Evolutionary conservation across 2,888 invertebrate species (phyloP), one percentile per base, ranked within the genome.

Genomic region (Stramonita haemastoma): DNA sequence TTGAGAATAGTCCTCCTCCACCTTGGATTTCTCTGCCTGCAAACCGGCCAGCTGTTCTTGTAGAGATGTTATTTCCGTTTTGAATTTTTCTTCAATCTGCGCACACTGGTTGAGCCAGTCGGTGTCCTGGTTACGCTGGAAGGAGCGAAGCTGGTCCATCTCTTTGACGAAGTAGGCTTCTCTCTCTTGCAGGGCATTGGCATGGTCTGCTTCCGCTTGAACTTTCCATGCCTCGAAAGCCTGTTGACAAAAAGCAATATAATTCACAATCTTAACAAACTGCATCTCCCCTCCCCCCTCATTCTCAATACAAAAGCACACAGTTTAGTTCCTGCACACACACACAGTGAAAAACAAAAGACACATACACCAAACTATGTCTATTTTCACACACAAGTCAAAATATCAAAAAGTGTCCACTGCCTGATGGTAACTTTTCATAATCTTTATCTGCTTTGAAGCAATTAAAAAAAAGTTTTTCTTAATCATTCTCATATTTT

Each of bases 1-100:
- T 32, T 90, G 91, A 87, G 95, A 95, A 93, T 94, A 95, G 57
- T 96, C 96, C 81, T 95, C 95, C 46, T 92, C 91, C 66, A 93
- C 87, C 92, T 93, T 92, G 79, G 88, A 70, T 92, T 94, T 95
- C 46, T 94, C 94, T 73, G 90, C 91, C 57, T 93, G 93, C 87
- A 94, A 91, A 66, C 79, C 60, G 60, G 94, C 93, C 89, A 92
- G 90, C 57, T 94, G 90, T 34, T 92, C 90, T 46, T 92, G 92
- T 34, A 96, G 91, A 29, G 91, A 88, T 86, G 92, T 92, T 77
- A 95, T 90, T 90, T 96, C 93, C 34, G 15, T 57, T 90, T 93
- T 92, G 85, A 94, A 94, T 87, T 93, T 93, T 46, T 94, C 93
- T 90, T 95, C 94, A 26, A 95, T 91, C 89, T 92, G 92, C 87